phyloP scores from a whole-genome alignment of 2,797 vertebrate species.

The Thripadectes ignobilis region DNA sequence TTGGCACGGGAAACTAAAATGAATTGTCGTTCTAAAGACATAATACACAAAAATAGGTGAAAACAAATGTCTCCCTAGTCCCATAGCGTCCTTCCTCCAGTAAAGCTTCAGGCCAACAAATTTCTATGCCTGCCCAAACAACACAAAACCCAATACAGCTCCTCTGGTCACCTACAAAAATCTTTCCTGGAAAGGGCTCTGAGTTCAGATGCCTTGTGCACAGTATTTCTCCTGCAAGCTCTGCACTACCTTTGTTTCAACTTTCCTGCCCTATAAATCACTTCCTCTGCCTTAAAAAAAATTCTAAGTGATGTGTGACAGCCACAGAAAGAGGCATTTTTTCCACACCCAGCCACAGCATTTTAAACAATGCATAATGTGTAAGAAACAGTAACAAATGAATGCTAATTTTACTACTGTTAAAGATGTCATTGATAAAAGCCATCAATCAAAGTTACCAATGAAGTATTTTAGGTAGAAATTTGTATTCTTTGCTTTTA shows the following conservation, averaged over 20 bases:
- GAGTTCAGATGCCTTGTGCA: not conserved
- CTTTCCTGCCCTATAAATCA: not conserved
- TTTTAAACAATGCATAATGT: not conserved
- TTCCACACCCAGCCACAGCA: not conserved
- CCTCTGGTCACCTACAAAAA: not conserved
- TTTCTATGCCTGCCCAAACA: not conserved
- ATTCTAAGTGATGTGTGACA: not conserved
- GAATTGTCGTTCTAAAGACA: not conserved
- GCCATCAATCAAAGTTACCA: not conserved
- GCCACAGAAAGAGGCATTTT: not conserved
- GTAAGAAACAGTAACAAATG: not conserved
- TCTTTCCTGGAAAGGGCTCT: not conserved
- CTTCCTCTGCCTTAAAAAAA: not conserved
- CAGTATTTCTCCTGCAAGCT: not conserved
- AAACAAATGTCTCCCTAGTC: not conserved
- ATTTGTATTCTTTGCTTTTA: constrained; percentile 10
- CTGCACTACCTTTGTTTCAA: not conserved
- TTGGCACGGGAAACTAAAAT: not conserved
- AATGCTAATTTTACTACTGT: not conserved
- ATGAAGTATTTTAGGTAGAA: not conserved
- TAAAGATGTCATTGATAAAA: not conserved
- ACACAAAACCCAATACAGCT: not conserved
- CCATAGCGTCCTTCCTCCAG: not conserved
- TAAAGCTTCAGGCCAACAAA: not conserved
- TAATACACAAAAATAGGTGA: not conserved